These are phyloP conservation scores for Anoplolepis gracilipes DNA, from an alignment of 1,140 invertebrate species.

Conservation along the genomic window DNA sequence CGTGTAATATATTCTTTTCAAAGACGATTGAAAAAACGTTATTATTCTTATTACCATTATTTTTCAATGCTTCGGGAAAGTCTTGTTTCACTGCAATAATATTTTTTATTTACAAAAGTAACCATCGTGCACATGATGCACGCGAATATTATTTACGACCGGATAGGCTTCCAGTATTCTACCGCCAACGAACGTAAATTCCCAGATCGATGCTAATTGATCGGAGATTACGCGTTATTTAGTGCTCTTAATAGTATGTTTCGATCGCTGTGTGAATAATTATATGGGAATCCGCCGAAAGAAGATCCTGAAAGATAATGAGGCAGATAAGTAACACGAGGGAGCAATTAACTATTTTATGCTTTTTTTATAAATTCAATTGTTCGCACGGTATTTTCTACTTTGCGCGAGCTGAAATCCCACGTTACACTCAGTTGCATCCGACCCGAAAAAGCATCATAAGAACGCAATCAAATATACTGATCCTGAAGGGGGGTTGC, in stretches of 20 bases:
- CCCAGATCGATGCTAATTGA: slow-evolving; percentile 27
- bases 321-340: not conserved
- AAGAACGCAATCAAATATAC: slow-evolving; percentile 60
- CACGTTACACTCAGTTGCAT: not conserved
- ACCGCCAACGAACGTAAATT: not conserved
- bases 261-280: slow-evolving; percentile 13
- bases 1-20: not conserved
- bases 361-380: not conserved
- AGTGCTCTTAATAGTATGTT: slow-evolving; percentile 30
- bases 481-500: slow-evolving; percentile 54
- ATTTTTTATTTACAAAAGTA: slow-evolving; percentile 11
- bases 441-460: slow-evolving; percentile 38
- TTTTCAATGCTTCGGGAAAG: not conserved
- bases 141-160: slow-evolving; percentile 32
- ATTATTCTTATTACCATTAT: not conserved
- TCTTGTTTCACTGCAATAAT: not conserved
- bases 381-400: not conserved
- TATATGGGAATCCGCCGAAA: not conserved
- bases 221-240: slow-evolving; percentile 45
- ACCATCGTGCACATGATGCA: not conserved
- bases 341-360: not conserved
- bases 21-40: not conserved
- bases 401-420: not conserved
- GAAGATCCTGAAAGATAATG: not conserved
- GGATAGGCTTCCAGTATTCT: not conserved